Evolutionary conservation across 2,113 vertebrate species (phyloP).

Genomic region (Chitala chitala): DNA sequence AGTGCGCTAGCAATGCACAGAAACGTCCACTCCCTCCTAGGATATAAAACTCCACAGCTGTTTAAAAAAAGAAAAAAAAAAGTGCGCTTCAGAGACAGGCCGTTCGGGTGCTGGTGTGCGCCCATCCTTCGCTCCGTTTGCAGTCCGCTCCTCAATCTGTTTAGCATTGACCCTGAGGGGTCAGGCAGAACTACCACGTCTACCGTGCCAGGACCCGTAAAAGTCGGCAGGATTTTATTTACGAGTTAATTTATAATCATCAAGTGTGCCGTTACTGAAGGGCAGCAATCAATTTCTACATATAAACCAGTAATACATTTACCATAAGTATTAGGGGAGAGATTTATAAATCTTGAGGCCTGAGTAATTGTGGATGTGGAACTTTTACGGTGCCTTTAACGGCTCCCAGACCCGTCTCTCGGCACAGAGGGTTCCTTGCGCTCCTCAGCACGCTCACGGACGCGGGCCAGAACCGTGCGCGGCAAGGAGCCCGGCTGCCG

Average conservation of each 20-base stretch:
- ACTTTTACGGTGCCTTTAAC: conserved; percentile 58
- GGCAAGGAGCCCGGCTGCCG: conserved; percentile 33
- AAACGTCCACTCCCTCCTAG: background rate
- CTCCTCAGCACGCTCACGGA: conserved; percentile 42
- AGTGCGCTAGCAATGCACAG: too few species aligned
- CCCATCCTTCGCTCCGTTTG: conserved; percentile 15
- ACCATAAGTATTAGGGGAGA: conserved; percentile 50
- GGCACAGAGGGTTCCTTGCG: conserved; percentile 34
- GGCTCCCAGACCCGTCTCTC: conserved; percentile 46
- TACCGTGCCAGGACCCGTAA: conserved; percentile 50
- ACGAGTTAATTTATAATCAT: conserved; percentile 54
- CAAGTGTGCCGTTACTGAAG: conserved; percentile 47
- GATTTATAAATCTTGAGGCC: conserved; percentile 62
- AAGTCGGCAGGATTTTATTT: conserved; percentile 46
- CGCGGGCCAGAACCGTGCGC: conserved; percentile 28
- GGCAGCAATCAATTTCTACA: conserved; percentile 46
- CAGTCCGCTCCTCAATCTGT: conserved; percentile 34
- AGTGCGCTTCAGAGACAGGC: conserved; percentile 1
- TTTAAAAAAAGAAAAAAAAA: conserved; percentile 3
- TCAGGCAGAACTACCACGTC: conserved; percentile 40
- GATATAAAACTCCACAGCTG: background rate
- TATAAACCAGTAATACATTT: conserved; percentile 57
- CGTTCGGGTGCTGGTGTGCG: conserved; percentile 23
- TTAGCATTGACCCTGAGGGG: conserved; percentile 44
- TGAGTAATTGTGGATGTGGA: conserved; percentile 58